Base-by-base conservation (phyloP, 2,113 vertebrate species). In the Blennius ocellaris region DNA sequence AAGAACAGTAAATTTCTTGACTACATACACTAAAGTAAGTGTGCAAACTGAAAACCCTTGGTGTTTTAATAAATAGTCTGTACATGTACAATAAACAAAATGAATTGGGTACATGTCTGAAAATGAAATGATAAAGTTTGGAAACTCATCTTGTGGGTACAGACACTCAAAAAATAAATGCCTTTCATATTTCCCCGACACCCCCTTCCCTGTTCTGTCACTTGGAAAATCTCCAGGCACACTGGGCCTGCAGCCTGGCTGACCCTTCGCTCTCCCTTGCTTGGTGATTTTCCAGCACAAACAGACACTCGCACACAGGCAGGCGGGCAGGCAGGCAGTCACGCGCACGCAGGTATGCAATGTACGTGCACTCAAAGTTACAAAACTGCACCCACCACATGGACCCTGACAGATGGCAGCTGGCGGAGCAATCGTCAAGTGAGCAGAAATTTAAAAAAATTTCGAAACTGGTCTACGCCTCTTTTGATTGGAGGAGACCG, bases 151-250 rank as follows among this genome's bases (percentile, higher is more conserved):
- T 59, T 60, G 63, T 43, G 64, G 54, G 38, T 38, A 62, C 45
- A 71, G 63, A 69, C 78, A 69, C 77, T 85, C 10, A 72, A 79
- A 79, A 83, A 80, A 80, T 81, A 67, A 82, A 83, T 86, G 85
- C 82, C 72, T 87, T 77, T 81, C 85, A 87, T 86, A 78, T 66
- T 81, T 84, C 59, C 44, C 49, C 6, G 16, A 11, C 39, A 49
- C 83, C 47, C 41, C 68, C 57, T 21, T 44, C 48, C 59, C 60
- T n/a, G 47, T 53, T 83, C 83, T 85, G 80, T 69, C 73, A 73
- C 74, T 88, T 89, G 88, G 86, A 90, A 78, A 73, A 58, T 57
- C 69, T 90, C 87, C 89, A 86, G 74, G 68, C 80, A 82, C 80
- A 82, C 80, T 86, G 79, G 82, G 89, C 76, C 81, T 85, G 80